These are phyloP conservation scores for Eudasyphora cyanicolor DNA, from an alignment of 2,888 invertebrate genomes.

Conservation along the genomic window DNA sequence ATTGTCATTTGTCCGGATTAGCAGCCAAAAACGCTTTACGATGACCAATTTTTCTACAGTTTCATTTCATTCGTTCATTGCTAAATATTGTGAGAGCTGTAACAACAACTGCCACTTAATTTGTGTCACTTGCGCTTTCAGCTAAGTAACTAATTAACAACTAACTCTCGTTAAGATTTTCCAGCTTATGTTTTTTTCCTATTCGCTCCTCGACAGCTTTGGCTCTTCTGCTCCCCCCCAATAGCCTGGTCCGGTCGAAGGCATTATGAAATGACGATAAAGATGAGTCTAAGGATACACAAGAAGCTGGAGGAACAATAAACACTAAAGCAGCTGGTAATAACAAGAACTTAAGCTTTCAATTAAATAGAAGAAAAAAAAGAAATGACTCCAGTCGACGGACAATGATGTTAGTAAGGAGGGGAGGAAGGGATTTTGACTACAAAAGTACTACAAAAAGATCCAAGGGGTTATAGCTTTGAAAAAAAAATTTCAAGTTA, in stretches of 20 bases:
- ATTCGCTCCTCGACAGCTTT: background rate
- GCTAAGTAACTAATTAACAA: constrained; percentile 61
- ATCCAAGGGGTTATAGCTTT: no score
- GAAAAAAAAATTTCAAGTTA: background rate
- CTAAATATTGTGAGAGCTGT: constrained; percentile 16
- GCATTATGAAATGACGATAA: constrained; percentile 33
- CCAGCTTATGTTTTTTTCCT: constrained; percentile 20
- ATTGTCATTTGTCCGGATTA: constrained; percentile 16
- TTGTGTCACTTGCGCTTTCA: constrained; percentile 55
- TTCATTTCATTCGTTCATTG: background rate
- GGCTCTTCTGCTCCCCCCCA: background rate
- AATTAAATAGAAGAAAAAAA: constrained; percentile 7
- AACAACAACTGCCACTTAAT: constrained; percentile 42
- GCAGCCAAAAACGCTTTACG: background rate
- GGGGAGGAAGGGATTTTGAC: no score
- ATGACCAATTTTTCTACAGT: constrained; percentile 42
- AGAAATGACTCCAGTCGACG: background rate
- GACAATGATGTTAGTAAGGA: no score
- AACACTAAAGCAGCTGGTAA: constrained; percentile 42
- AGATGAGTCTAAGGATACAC: constrained; percentile 24
- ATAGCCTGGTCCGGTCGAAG: no score
- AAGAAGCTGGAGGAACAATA: constrained; percentile 36
- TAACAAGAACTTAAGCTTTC: constrained; percentile 39
- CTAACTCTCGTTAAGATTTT: constrained; percentile 52
- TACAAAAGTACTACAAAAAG: no score